These are phyloP conservation scores for Pristionchus japonicus DNA, from an alignment of 2,888 invertebrate genomes.

Conservation along the genomic window DNA sequence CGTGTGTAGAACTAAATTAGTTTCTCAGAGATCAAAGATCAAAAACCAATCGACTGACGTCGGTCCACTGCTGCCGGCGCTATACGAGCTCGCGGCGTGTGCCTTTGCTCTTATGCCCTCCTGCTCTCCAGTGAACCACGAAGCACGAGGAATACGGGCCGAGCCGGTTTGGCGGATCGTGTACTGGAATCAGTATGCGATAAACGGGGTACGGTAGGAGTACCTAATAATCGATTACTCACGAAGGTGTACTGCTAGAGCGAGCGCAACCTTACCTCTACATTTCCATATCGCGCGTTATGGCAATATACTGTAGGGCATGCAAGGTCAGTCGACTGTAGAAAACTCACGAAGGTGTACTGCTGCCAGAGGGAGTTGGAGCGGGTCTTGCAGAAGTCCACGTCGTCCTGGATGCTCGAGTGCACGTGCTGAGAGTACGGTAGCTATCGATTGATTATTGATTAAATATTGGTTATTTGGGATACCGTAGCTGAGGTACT, in stretches of 20 bases:
- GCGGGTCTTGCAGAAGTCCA: slow-evolving; percentile 46
- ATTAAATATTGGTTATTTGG: not conserved
- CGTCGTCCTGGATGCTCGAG: slow-evolving; percentile 31
- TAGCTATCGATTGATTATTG: too few species aligned
- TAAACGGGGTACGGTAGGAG: not conserved
- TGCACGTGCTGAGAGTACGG: slow-evolving; percentile 38
- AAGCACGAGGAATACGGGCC: slow-evolving; percentile 3
- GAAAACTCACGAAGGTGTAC: slow-evolving; percentile 41
- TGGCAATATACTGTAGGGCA: too few species aligned
- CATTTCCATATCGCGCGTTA: too few species aligned
- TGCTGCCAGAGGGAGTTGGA: slow-evolving; percentile 38
- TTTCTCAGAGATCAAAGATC: not conserved
- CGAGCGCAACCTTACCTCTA: too few species aligned
- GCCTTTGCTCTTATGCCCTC: not conserved
- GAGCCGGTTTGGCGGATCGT: not conserved
- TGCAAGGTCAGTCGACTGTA: too few species aligned
- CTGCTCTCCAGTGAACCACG: not conserved
- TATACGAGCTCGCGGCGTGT: not conserved
- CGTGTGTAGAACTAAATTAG: too few species aligned
- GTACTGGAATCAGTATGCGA: not conserved
- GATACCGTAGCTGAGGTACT: not conserved
- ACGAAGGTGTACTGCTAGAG: slow-evolving; percentile 41
- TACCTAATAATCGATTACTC: not conserved
- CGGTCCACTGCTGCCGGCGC: not conserved
- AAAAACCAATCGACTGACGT: not conserved